Conservation (phyloP, 1,140 invertebrate genomes). For the Cotesia vestalis region DNA sequence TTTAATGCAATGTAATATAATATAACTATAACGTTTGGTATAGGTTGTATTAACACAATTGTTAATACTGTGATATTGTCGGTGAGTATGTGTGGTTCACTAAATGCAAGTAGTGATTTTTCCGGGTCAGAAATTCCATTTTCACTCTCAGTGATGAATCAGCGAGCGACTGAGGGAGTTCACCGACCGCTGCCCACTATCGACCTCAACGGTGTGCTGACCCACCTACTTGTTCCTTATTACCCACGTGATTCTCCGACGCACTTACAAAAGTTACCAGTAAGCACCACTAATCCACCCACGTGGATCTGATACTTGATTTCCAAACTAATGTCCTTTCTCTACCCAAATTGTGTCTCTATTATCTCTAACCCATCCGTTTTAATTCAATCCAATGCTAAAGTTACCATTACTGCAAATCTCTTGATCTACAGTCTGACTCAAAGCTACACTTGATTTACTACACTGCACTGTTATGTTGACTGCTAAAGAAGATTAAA, state of each 20-base stretch:
- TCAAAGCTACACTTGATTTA: too few relatives aligned
- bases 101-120: slow-evolving; percentile 25
- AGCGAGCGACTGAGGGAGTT: slow-evolving; percentile 20
- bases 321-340: slow-evolving; percentile 13
- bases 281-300: slow-evolving; percentile 30
- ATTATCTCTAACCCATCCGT: slow-evolving; percentile 4
- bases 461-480: too few relatives aligned
- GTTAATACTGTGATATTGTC: too few relatives aligned
- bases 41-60: too few relatives aligned
- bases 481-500: too few relatives aligned
- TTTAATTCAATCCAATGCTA: too few relatives aligned
- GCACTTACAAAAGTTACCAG: slow-evolving; percentile 12
- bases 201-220: slow-evolving; percentile 25
- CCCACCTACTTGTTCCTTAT: slow-evolving; percentile 33
- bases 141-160: slow-evolving; percentile 33
- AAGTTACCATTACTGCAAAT: too few relatives aligned
- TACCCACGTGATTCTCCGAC: slow-evolving; percentile 36
- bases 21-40: too few relatives aligned
- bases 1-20: too few relatives aligned
- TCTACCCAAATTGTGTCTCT: background rate
- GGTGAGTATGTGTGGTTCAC: too few relatives aligned
- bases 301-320: slow-evolving; percentile 19
- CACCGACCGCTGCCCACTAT: slow-evolving; percentile 30
- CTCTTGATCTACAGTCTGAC: too few relatives aligned
- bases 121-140: slow-evolving; percentile 26